A percentile compares a stretch with the other conserved stretches of the same genome.
Conservation (phyloP, 2,888 invertebrate species). For the Papilio elwesi region DNA sequence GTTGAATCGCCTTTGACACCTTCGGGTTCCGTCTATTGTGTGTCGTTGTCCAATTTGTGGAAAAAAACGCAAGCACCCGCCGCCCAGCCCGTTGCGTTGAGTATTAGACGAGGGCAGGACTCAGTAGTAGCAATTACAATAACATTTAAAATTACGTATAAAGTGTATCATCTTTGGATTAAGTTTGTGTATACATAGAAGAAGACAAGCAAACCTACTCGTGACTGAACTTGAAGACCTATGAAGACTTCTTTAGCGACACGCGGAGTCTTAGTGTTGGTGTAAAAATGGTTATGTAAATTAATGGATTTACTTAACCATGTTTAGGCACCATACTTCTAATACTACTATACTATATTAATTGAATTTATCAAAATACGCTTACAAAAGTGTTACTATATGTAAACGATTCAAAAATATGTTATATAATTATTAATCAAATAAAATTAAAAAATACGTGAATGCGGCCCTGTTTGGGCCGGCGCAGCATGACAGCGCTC, state of each 20-base stretch:
- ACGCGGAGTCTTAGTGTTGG: too few relatives aligned
- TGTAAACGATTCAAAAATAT: too few relatives aligned
- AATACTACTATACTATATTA: too few relatives aligned
- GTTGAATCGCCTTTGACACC: constrained; percentile 74
- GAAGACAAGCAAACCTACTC: too few relatives aligned
- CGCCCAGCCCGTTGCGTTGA: constrained; percentile 59
- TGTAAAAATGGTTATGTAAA: too few relatives aligned
- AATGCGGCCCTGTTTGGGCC: constrained; percentile 55
- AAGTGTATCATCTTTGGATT: not conserved
- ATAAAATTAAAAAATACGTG: not conserved
- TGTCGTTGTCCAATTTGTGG: constrained; percentile 63
- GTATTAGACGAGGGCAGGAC: constrained; percentile 59
- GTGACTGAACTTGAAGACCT: too few relatives aligned
- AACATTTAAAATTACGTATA: not conserved
- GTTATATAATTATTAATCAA: not conserved
- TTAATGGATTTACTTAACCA: too few relatives aligned
- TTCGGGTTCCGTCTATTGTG: constrained; percentile 64
- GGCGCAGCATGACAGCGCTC: constrained; percentile 53
- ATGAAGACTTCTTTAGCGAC: too few relatives aligned
- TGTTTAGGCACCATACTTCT: too few relatives aligned
- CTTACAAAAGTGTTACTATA: too few relatives aligned
- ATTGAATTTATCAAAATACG: too few relatives aligned
- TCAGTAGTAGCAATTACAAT: constrained; percentile 35
- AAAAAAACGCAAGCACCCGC: constrained; percentile 63
- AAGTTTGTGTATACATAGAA: too few relatives aligned